phyloP scores from a whole-genome alignment of 2,113 vertebrate species.

The Prochilodus magdalenae region DNA sequence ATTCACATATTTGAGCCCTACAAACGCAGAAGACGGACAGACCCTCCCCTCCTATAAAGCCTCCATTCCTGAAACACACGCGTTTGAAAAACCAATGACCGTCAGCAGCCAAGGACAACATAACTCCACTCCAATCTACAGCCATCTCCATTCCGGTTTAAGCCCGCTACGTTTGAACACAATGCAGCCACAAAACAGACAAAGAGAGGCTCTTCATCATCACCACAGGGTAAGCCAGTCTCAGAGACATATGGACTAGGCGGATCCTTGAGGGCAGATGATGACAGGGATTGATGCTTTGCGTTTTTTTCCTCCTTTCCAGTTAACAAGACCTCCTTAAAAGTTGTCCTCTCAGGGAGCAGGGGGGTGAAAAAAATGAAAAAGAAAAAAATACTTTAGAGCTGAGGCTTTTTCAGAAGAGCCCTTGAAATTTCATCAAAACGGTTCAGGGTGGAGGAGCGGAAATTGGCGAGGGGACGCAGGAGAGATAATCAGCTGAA shows the following conservation, averaged over 20 bases:
- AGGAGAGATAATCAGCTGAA: slow-evolving; percentile 7
- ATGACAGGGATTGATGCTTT: background rate
- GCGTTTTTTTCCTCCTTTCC: background rate
- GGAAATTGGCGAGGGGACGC: slow-evolving; percentile 49
- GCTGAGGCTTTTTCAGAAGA: background rate
- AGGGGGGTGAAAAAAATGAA: too few species aligned
- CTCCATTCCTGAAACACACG: too few species aligned
- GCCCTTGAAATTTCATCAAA: slow-evolving; percentile 35
- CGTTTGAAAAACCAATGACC: background rate
- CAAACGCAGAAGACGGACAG: too few species aligned
- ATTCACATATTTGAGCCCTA: background rate
- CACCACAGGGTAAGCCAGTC: background rate
- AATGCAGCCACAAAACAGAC: background rate
- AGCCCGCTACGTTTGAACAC: background rate
- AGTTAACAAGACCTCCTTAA: slow-evolving; percentile 14
- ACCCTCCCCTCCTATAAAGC: too few species aligned
- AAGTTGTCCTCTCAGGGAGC: background rate
- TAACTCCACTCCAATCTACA: background rate
- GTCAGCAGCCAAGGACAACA: slow-evolving; percentile 15
- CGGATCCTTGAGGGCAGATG: background rate
- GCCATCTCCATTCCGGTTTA: background rate
- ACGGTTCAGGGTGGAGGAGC: background rate
- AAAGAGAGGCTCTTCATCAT: slow-evolving; percentile 19
- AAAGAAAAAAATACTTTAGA: background rate
- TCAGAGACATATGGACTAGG: background rate